Base-by-base conservation (phyloP, 2,797 vertebrate genomes). In the Todus mexicanus region DNA sequence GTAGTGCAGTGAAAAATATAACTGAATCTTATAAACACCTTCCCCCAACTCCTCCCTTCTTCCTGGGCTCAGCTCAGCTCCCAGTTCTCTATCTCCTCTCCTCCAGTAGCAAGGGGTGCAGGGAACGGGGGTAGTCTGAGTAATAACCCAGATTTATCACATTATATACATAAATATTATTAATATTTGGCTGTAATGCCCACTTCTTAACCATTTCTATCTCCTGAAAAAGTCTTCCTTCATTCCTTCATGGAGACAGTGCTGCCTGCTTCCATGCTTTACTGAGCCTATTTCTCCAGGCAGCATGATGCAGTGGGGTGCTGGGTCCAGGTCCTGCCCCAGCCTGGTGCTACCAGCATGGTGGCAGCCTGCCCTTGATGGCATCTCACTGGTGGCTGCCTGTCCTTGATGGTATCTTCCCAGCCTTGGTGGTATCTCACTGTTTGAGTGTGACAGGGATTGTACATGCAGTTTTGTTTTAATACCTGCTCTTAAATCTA, bases 251-350 rank as follows among this genome's bases (percentile, higher is more conserved):
- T n/a, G n/a, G n/a, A n/a, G n/a, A n/a, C n/a, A 40, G 40, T 31
- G 29, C n/a, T 1, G 2, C 14, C 37, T 38, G 31, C 3, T 2
- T 9, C 23, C 2, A 6, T 33, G 22, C 63, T 57, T 26, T 47
- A 56, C 54, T 2, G 11, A 56, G 61, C 27, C 1, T 0, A 0
- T 69, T 37, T 11, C 6, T 40, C 15, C 0, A 2, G 48, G 50
- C 26, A 33, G 54, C 4, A n/a, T 2, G 45, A 7, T 1, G 3
- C 1, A 5, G 33, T n/a, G 43, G 59, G 43, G 10, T 35, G 37
- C 9, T 2, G 5, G 29, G 22, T 47, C 21, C 57, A 23, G 50
- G 33, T 22, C 45, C 35, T 38, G 26, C n/a, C 54, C 61, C 35
- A 29, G 8, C 13, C 10, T 12, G 1, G 5, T 0, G 6, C 26